phyloP scores from a whole-genome alignment of 1,140 invertebrate genomes.

The Capitella teleta region DNA sequence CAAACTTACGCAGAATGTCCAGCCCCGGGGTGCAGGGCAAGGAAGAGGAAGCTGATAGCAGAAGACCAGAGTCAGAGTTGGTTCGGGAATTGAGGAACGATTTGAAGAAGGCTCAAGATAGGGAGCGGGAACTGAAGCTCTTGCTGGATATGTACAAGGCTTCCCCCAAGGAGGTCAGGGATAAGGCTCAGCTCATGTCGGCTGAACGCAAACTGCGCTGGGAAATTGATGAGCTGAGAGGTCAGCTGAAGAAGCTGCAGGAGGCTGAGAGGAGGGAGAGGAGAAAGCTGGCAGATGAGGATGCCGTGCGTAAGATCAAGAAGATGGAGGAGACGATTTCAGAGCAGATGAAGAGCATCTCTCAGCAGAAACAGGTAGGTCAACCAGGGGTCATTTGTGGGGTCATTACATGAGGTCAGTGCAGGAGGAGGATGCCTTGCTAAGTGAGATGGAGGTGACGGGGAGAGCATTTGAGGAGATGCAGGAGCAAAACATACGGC shows the following conservation, averaged over 20 bases:
- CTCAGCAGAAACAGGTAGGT: slow-evolving; percentile 64
- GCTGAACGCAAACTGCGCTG: slow-evolving; percentile 73
- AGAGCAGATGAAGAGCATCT: slow-evolving; percentile 46
- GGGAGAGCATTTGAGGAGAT: slow-evolving; percentile 98
- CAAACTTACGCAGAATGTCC: no score
- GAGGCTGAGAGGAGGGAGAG: slow-evolving; percentile 80
- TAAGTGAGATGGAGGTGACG: slow-evolving; percentile 98
- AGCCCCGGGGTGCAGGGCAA: no score
- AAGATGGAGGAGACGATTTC: slow-evolving; percentile 75
- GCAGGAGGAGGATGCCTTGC: slow-evolving; percentile 90
- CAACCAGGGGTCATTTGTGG: background rate
- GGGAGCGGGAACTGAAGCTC: slow-evolving; percentile 63
- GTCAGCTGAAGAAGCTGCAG: slow-evolving; percentile 47
- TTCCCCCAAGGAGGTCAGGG: slow-evolving; percentile 86
- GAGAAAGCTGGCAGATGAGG: slow-evolving; percentile 87
- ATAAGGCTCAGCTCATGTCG: slow-evolving; percentile 92
- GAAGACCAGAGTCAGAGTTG: no score
- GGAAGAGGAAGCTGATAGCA: no score
- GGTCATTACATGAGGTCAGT: no score
- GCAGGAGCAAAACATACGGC: slow-evolving; percentile 94
- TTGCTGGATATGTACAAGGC: slow-evolving; percentile 94
- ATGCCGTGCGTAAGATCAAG: slow-evolving; percentile 86
- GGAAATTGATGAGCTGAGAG: slow-evolving; percentile 76
- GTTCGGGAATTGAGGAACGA: no score
- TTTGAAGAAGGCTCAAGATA: slow-evolving; percentile 56